Percentiles rank a stretch among this genome's conserved stretches.
These are phyloP conservation scores for Brachyrhaphis roseni DNA, from an alignment of 2,797 vertebrate genomes.

Conservation along the genomic window DNA sequence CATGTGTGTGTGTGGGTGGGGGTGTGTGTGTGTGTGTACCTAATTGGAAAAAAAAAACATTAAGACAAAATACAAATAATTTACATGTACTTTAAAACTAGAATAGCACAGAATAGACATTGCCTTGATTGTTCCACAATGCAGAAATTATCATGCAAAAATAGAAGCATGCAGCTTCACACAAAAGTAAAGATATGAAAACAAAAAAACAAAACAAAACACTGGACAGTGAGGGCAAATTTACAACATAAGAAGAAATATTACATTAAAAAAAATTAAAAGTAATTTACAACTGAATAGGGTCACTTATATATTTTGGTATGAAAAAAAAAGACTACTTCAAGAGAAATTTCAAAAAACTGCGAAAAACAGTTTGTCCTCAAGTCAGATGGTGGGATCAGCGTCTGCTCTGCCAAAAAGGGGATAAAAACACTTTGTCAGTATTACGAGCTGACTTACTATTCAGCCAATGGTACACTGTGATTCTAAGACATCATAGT, in stretches of 20 bases:
- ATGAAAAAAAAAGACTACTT: neutral
- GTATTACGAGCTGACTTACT: too few relatives aligned
- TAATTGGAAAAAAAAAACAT: neutral
- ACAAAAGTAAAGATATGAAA: too few relatives aligned
- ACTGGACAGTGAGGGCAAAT: neutral
- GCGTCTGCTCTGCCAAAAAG: too few relatives aligned
- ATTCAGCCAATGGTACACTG: neutral
- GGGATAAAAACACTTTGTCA: too few relatives aligned
- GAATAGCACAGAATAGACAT: too few relatives aligned
- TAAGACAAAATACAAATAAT: neutral
- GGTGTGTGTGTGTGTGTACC: neutral
- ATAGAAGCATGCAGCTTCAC: too few relatives aligned
- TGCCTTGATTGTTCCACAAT: too few relatives aligned
- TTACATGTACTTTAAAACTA: neutral
- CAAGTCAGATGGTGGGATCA: too few relatives aligned
- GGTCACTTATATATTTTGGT: neutral
- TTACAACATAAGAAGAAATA: neutral
- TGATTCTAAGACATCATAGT: neutral
- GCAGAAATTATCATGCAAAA: too few relatives aligned
- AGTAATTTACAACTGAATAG: neutral
- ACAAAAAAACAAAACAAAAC: too few relatives aligned
- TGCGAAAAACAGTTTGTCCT: neutral
- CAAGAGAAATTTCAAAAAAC: neutral
- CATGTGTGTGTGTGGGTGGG: neutral
- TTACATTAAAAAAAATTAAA: neutral